Conservation (phyloP, 2,888 invertebrate species). For the Acronicta psi region DNA sequence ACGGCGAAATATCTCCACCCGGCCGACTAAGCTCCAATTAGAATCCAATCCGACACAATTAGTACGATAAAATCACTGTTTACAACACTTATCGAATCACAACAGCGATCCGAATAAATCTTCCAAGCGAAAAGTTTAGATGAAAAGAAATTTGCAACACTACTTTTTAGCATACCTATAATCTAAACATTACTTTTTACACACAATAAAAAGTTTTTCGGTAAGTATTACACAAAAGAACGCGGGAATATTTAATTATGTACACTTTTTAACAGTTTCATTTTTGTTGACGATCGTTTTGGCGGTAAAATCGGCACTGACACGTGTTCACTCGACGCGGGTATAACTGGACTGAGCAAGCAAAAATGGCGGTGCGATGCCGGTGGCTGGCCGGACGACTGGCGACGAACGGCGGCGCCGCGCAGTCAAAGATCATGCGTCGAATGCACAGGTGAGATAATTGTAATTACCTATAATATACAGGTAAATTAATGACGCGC, state of each 20-base stretch:
- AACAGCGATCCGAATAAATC: constrained; percentile 48
- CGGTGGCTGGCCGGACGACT: constrained; percentile 60
- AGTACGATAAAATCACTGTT: constrained; percentile 62
- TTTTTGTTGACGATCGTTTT: constrained; percentile 72
- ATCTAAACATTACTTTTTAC: constrained; percentile 39
- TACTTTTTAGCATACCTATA: constrained; percentile 58
- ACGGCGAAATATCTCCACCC: constrained; percentile 50
- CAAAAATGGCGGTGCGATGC: constrained; percentile 80
- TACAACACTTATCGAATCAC: constrained; percentile 60
- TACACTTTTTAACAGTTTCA: constrained; percentile 63
- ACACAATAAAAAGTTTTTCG: constrained; percentile 46
- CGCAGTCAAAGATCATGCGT: constrained; percentile 76
- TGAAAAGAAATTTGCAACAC: constrained; percentile 60
- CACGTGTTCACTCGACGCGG: constrained; percentile 63
- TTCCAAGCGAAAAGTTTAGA: constrained; percentile 51
- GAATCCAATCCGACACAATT: constrained; percentile 71
- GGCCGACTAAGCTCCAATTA: constrained; percentile 64
- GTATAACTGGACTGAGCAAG: constrained; percentile 80
- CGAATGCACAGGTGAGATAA: constrained; percentile 62
- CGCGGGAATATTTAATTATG: constrained; percentile 53
- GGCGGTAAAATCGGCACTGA: constrained; percentile 51
- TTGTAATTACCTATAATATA: no score
- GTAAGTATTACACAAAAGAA: constrained; percentile 53
- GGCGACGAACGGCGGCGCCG: constrained; percentile 63
- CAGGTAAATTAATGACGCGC: constrained; percentile 34